Evolutionary conservation across 2,888 invertebrate genomes (phyloP), one percentile per base, ranked within the genome.

Genomic region (Cataglyphis livida): DNA sequence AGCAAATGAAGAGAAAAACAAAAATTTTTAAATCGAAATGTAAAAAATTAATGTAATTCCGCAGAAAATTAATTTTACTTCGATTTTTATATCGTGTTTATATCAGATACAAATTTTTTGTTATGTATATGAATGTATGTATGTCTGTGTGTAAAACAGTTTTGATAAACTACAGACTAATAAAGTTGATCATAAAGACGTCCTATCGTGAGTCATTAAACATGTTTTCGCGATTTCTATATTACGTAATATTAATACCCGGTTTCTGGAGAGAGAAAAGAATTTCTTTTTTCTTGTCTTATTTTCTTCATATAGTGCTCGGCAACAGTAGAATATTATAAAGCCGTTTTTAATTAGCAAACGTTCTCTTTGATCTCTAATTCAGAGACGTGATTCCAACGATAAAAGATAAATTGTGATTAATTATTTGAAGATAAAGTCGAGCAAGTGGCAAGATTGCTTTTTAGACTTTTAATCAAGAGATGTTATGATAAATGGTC

Each of bases 321-420:
- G 25, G 10, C 28, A 35, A 10, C 59, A 51, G n/a, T 9, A 25
- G 51, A 35, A 35, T 59, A 59, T 79, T 61, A 32, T 41, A 79
- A 78, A 79, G 48, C 3, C 4, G 48, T 59, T 79, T 70, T 79
- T 61, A 79, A 71, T 76, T 76, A 57, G 10, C 28, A 41, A 41
- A 18, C 18, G 10, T 51, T 75, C 21, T 57, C 41, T 76, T 79
- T 71, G 57, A 78, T 79, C 44, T 48, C 4, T 48, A 9, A 28
- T 51, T 59, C 1, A 70, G 12, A 10, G 12, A n/a, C 61, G 48
- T 1, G 0, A 44, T 70, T 70, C 15, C 25, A 18, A 70, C 3
- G 44, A 18, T 18, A 57, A 44, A 70, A 59, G 44, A 59, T 59
- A 59, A 51, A 51, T 48, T 25, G 0, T 44, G 70, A 70, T 78